Conservation (phyloP, 2,797 vertebrate genomes). For the Micromesistius poutassou region DNA sequence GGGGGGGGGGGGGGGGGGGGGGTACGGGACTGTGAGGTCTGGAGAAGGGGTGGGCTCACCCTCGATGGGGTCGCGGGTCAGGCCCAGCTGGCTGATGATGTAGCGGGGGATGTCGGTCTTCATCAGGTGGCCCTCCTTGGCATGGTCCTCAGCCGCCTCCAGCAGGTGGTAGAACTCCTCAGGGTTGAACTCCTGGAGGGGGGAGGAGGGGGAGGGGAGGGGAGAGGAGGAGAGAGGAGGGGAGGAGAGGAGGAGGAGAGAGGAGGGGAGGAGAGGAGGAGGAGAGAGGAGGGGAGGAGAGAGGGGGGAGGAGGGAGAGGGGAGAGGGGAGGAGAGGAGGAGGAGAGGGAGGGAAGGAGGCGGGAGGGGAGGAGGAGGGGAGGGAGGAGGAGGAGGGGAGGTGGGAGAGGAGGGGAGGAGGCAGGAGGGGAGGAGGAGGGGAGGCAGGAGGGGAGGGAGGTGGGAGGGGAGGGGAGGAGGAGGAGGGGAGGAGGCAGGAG, state of each 20-base stretch:
- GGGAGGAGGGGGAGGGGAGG: background rate
- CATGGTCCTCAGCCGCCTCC: constrained; percentile 89
- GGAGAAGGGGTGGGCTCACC: constrained; percentile 67
- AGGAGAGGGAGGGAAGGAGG: background rate
- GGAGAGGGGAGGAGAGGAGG: background rate
- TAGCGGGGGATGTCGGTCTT: constrained; percentile 93
- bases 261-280: background rate
- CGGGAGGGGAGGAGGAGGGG: background rate
- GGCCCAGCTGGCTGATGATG: constrained; percentile 88
- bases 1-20: background rate
- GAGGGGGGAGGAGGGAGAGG: background rate
- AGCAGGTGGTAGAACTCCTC: constrained; percentile 91
- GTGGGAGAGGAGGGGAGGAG: no score
- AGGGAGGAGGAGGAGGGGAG: background rate
- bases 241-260: background rate
- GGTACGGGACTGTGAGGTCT: no score
- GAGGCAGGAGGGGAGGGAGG: background rate
- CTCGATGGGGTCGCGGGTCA: constrained; percentile 88
- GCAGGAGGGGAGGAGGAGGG: background rate
- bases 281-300: no score
- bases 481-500: background rate
- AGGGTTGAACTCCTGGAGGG: constrained; percentile 85
- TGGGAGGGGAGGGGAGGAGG: no score
- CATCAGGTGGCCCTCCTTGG: constrained; percentile 88
- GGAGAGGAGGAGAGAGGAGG: background rate